Evolutionary conservation across 1,140 invertebrate genomes (phyloP).

Genomic region (Riptortus pedestris): DNA sequence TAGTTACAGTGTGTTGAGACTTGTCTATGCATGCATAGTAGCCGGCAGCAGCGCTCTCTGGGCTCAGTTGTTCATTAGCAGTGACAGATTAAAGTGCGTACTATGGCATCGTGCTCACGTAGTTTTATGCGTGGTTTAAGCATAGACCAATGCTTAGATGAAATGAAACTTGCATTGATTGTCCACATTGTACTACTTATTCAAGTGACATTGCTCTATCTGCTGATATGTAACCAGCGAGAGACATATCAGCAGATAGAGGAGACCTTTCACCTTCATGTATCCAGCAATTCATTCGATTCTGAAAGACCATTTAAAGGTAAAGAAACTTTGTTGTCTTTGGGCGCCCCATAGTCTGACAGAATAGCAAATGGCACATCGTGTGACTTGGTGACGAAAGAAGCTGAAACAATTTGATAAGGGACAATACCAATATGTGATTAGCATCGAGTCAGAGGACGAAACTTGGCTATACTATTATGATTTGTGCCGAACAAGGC

Average conservation of each 20-base stretch:
- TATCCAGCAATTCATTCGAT: background rate
- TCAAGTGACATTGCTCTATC: background rate
- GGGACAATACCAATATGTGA: background rate
- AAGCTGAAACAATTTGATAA: constrained; percentile 7
- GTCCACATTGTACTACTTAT: background rate
- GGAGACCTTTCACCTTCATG: background rate
- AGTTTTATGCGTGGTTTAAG: background rate
- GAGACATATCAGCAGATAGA: background rate
- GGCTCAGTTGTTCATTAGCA: constrained; percentile 6
- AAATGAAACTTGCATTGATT: background rate
- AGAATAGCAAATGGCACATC: background rate
- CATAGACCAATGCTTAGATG: background rate
- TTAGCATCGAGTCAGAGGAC: background rate
- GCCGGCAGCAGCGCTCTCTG: background rate
- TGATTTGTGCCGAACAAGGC: constrained; percentile 7
- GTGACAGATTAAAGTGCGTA: constrained; percentile 1
- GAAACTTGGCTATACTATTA: constrained; percentile 2
- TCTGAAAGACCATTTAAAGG: constrained; percentile 5
- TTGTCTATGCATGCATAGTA: background rate
- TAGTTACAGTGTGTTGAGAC: background rate
- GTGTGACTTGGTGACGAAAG: background rate
- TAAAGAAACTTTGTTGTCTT: constrained; percentile 6
- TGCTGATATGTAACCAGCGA: background rate
- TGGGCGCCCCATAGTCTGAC: background rate
- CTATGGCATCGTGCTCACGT: background rate